Percentiles rank a stretch among this genome's conserved stretches.
Conservation (phyloP, 1,140 invertebrate species). For the Polypedilum pembai region DNA sequence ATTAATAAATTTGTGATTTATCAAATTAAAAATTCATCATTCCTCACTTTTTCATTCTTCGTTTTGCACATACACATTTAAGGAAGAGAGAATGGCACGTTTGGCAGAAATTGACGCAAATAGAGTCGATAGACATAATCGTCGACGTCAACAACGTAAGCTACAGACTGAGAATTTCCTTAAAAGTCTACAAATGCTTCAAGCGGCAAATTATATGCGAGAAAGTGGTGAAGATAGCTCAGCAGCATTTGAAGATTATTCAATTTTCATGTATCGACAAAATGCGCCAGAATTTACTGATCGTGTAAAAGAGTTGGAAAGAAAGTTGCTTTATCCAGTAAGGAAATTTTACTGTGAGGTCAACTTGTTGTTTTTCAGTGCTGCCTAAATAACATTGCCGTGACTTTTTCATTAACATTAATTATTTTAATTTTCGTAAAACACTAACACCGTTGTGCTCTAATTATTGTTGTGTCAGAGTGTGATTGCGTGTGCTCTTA, state of each 20-base stretch:
- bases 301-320: constrained; percentile 67
- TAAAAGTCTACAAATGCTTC: constrained; percentile 69
- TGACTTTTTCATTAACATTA: background rate
- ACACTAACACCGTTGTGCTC: constrained; percentile 21
- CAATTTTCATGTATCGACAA: constrained; percentile 64
- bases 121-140: constrained; percentile 56
- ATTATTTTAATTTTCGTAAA: background rate
- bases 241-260: constrained; percentile 63
- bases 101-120: constrained; percentile 60
- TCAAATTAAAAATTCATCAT: too few species aligned
- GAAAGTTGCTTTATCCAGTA: constrained; percentile 67
- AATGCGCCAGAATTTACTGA: constrained; percentile 67
- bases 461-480: constrained; percentile 19
- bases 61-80: background rate
- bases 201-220: constrained; percentile 49
- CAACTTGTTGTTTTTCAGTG: background rate
- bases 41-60: too few species aligned
- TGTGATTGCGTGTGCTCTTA: background rate
- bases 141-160: constrained; percentile 56
- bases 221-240: constrained; percentile 46
- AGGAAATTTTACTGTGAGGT: constrained; percentile 41
- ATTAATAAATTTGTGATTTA: too few species aligned
- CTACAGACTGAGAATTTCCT: constrained; percentile 64
- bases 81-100: constrained; percentile 59
- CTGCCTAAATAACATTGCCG: background rate